These are phyloP conservation scores for Percina caprodes DNA, from an alignment of 2,113 vertebrate genomes.

Conservation along the genomic window DNA sequence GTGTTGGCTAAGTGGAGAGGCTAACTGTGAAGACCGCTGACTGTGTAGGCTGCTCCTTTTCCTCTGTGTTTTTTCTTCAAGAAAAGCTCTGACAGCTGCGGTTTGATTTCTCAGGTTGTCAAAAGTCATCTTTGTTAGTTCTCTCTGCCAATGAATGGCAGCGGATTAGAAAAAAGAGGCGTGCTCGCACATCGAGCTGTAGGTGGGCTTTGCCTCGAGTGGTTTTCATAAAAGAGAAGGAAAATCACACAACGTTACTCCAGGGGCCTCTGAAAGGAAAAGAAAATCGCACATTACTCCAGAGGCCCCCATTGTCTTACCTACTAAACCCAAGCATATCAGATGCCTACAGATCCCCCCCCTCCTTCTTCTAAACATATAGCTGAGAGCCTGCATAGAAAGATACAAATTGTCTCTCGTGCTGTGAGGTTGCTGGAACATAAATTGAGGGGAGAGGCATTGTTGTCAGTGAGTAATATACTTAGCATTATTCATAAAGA, in stretches of 20 bases:
- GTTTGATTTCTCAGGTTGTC: slow-evolving; percentile 81
- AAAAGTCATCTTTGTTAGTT: slow-evolving; percentile 83
- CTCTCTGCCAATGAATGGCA: slow-evolving; percentile 73
- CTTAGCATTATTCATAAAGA: slow-evolving; percentile 85
- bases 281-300: slow-evolving; percentile 73
- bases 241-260: slow-evolving; percentile 77
- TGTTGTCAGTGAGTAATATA: slow-evolving; percentile 85
- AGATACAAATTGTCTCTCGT: slow-evolving; percentile 83
- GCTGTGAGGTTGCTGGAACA: slow-evolving; percentile 80
- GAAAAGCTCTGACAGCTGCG: slow-evolving; percentile 77
- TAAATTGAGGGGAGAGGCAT: slow-evolving; percentile 81
- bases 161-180: slow-evolving; percentile 76
- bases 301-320: slow-evolving; percentile 77
- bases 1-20: slow-evolving; percentile 59
- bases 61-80: slow-evolving; percentile 54
- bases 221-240: slow-evolving; percentile 66
- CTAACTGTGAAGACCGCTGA: slow-evolving; percentile 72
- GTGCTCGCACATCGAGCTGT: slow-evolving; percentile 74
- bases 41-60: slow-evolving; percentile 74
- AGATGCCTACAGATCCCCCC: slow-evolving; percentile 79
- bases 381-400: slow-evolving; percentile 79
- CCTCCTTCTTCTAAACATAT: slow-evolving; percentile 63
- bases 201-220: slow-evolving; percentile 82
- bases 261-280: slow-evolving; percentile 71
- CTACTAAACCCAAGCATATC: slow-evolving; percentile 77